Evolutionary conservation across 2,797 vertebrate species (phyloP), one percentile per base, ranked within the genome.

Genomic region (Hemitrygon akajei): DNA sequence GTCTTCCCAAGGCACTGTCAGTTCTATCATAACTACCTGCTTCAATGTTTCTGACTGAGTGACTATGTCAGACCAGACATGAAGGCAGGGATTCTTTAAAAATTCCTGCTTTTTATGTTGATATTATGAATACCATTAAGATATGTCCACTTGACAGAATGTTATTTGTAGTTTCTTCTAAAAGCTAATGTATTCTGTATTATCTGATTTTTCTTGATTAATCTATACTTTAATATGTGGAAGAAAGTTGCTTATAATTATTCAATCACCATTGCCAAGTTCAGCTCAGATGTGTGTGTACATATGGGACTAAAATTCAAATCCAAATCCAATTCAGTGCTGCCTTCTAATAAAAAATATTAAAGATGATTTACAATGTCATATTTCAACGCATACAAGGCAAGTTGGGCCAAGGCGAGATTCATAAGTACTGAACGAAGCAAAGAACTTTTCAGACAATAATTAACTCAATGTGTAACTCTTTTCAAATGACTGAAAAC

Each of bases 401-500:
- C 47, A 3, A 47, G n/a, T 93, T 10, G 27, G 71, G 71, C 91
- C 71, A 75, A 89, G 69, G 4, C 40, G 34, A 47, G 71, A 2
- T 30, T 40, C 27, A 11, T 47, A 37, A 47, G 91, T 93, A 16
- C 86, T 76, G 71, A 76, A 47, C 56, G 71, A 93, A 93, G 34
- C 37, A 75, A 34, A 37, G n/a, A 69, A 56, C 4, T 92, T 92
- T 75, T 37, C 22, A 47, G 71, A 56, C 71, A 76, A 93, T 75
- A 93, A 75, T 93, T 73, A 93, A 93, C 47, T 93, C 86, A 89
- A 69, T 89, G 86, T 89, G 86, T 89, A 63, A 89, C 34, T 86
- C 0, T 89, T 66, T 89, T 89, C 63, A 37, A n/a, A 69, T 18
- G 18, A 37, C 60, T 66, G 63, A 89, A 89, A 30, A 63, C 12